phyloP scores from a whole-genome alignment of 2,888 invertebrate species.

The Macaria liturata region DNA sequence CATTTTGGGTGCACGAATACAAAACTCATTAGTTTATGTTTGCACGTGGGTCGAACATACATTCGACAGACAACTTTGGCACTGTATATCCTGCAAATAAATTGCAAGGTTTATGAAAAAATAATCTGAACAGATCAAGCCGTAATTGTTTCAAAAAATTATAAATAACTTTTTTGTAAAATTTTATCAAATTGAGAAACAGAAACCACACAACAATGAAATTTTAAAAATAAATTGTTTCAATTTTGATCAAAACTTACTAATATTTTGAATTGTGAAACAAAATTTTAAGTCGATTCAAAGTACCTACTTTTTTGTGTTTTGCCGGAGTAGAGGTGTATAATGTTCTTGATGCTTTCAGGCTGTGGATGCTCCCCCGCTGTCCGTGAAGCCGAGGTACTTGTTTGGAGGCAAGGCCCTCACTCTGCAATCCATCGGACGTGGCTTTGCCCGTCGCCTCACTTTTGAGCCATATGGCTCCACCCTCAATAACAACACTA shows the following conservation, averaged over 20 bases:
- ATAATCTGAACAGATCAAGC: constrained; percentile 54
- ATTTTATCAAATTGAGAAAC: constrained; percentile 7
- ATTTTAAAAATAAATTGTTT: too few species aligned
- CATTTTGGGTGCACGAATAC: constrained; percentile 30
- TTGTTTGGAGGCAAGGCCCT: constrained; percentile 87
- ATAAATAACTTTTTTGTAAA: constrained; percentile 5
- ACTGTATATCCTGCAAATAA: constrained; percentile 4
- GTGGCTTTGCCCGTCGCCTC: constrained; percentile 88
- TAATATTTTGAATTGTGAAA: too few species aligned
- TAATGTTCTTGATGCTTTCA: constrained; percentile 60
- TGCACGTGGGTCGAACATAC: constrained; percentile 16
- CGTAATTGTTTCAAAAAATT: constrained; percentile 15
- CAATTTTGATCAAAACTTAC: too few species aligned
- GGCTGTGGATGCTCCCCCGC: constrained; percentile 70
- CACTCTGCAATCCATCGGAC: constrained; percentile 86
- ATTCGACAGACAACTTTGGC: constrained; percentile 6
- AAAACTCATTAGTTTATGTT: constrained; percentile 24
- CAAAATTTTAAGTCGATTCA: constrained; percentile 1
- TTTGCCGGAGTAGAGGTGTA: constrained; percentile 40
- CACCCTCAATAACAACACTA: constrained; percentile 85
- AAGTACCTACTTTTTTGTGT: constrained; percentile 8
- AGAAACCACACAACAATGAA: too few species aligned
- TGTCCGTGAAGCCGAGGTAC: constrained; percentile 78
- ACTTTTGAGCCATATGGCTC: constrained; percentile 87
- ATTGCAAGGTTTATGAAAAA: constrained; percentile 38